Conservation (phyloP, 2,797 vertebrate genomes). For the Pteropus rufus region DNA sequence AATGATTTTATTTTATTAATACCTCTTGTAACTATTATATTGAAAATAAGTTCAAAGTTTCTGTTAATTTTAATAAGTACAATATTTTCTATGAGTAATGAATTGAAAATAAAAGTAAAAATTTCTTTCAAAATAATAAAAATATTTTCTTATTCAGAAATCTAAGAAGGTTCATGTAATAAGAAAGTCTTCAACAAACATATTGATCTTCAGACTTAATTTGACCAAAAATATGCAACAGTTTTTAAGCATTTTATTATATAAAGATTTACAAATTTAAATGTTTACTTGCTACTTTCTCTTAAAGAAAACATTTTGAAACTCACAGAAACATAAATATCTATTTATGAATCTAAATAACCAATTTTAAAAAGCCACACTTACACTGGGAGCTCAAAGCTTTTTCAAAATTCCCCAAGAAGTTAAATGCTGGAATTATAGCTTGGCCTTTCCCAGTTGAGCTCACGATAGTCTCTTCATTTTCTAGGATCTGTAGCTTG, state of each 20-base stretch:
- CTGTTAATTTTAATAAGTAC: neutral
- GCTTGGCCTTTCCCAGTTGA: slow-evolving; percentile 86
- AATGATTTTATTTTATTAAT: neutral
- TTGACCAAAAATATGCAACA: neutral
- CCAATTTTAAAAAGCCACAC: slow-evolving; percentile 49
- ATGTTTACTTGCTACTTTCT: neutral
- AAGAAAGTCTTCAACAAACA: neutral
- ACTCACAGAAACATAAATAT: neutral
- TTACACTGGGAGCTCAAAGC: slow-evolving; percentile 77
- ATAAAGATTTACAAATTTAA: neutral
- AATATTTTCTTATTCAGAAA: neutral
- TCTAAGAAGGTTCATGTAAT: neutral
- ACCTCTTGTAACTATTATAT: neutral
- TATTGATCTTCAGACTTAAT: neutral
- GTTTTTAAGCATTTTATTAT: neutral
- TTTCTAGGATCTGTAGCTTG: slow-evolving; percentile 90
- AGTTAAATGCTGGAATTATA: slow-evolving; percentile 89
- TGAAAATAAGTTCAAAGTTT: neutral
- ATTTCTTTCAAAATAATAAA: neutral
- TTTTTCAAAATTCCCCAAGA: slow-evolving; percentile 78
- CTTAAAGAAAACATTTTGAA: neutral
- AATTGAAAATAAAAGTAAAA: neutral
- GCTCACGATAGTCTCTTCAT: slow-evolving; percentile 82
- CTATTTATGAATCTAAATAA: neutral
- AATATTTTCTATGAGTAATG: neutral